Base-by-base conservation (phyloP, 2,888 invertebrate species). In the Diadromus collaris region DNA sequence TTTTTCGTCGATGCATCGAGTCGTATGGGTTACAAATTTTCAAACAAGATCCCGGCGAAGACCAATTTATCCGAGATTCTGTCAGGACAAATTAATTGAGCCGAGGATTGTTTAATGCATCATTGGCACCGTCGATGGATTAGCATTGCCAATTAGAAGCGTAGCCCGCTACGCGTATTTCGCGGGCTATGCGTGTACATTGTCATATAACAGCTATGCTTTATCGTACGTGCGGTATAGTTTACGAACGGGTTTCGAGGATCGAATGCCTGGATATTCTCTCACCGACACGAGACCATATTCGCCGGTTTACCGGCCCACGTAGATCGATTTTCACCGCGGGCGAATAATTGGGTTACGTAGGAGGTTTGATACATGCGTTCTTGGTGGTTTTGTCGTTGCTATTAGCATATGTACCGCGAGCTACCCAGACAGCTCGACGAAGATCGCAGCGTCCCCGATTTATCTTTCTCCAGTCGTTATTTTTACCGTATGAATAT, bases 341-440 rank as follows among this genome's bases (percentile, higher is more conserved):
- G 56, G 72, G 46, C 41, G 48, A 48, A 74, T 82, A 79, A 83
- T 78, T 73, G 75, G 79, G 68, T 82, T 80, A 80, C 80, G 80
- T 81, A 58, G 79, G 69, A 71, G 6, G 76, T 65, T 16, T 41
- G 60, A 73, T 80, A 70, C 73, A 71, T 75, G 56, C 56, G 61
- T 51, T 76, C 58, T 48, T 34, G 46, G 24, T 60, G 24, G 46
- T 46, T 46, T 6, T 19, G 16, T 19, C 67, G 46, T 69, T 32
- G 54, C 7, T 63, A 56, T 63, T 63, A 24, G 63, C 19, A 19
- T 19, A 16, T 44, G 32, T 56, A 21, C 56, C 21, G 70, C 51
- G 60, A 75, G 21, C 32, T n/a, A 51, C 24, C 24, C 34, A 6
- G 51, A n/a, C n/a, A 48, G 64, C 19, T 34, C 1, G 16, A 44